phyloP scores from a whole-genome alignment of 2,797 vertebrate genomes.

The Micromesistius poutassou region DNA sequence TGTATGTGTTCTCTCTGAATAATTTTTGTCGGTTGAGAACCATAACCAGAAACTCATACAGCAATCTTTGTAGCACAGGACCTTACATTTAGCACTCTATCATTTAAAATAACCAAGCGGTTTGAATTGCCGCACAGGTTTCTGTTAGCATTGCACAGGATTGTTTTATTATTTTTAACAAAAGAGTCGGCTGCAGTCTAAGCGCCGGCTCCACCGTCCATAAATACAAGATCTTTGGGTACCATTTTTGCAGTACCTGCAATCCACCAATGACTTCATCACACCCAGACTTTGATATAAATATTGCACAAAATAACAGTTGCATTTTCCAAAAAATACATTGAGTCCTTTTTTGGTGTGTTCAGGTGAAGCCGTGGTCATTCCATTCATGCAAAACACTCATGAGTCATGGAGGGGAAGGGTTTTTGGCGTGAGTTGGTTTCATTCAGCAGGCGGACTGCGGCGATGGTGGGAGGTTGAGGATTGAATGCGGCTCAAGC shows the following conservation, averaged over 20 bases:
- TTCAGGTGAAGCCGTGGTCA: constrained; percentile 45
- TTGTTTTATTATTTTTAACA: neutral
- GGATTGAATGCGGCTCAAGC: constrained; percentile 54
- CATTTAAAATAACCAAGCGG: neutral
- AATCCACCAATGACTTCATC: neutral
- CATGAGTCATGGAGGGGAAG: constrained; percentile 31
- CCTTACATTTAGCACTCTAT: neutral
- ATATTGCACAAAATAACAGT: neutral
- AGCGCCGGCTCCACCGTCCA: neutral
- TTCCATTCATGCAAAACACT: constrained; percentile 43
- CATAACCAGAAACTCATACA: neutral
- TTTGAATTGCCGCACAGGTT: neutral
- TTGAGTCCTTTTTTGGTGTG: constrained; percentile 23
- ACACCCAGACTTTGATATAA: constrained; percentile 7
- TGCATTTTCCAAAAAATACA: neutral
- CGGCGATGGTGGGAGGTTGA: constrained; percentile 47
- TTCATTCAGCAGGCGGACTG: constrained; percentile 34
- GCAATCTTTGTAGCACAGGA: neutral
- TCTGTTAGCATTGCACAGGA: neutral
- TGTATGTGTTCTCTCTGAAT: neutral
- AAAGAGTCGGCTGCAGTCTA: neutral
- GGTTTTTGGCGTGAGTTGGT: constrained; percentile 45
- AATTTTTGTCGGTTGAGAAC: neutral
- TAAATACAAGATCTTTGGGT: neutral
- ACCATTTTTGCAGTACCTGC: constrained; percentile 8